Base-by-base conservation (phyloP, 2,113 vertebrate species). In the Coptodon rendalli region DNA sequence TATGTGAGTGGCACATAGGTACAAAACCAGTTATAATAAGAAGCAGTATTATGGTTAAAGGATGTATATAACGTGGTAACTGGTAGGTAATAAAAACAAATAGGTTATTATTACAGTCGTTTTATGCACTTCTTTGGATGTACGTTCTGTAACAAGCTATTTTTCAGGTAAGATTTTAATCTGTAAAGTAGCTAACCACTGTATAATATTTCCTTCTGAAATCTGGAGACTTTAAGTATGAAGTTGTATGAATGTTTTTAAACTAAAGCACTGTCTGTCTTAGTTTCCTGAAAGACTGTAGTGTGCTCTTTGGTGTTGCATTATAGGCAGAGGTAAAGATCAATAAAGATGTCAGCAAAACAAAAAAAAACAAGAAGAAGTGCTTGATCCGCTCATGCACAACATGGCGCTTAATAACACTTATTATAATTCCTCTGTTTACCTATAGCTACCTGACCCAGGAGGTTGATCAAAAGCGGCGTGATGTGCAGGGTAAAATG, bases 391-490 rank as follows among this genome's bases (percentile, higher is more conserved):
- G 38, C 71, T 84, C 40, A 27, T 82, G 86, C 66, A 87, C 82
- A 61, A 88, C 88, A 17, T 68, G 81, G 38, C 63, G 36, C 88
- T 90, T 92, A 91, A 89, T 90, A 83, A 83, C 89, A 90, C 80
- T 93, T 85, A 73, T 87, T 71, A 86, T 86, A 85, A 89, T 88
- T 85, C 78, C 87, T 86, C 68, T 87, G 86, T 93, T 92, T 84
- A 92, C 79, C 36, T 29, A 24, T 71, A 53, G 68, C 80, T 88
- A 90, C 91, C 89, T 91, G 92, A 82, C 66, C 89, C 38, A 27
- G 71, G 16, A 88, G 87, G 85, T 48, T 89, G 93, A 94, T 95
- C 82, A 90, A 92, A 94, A 87, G 83, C 29, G 22, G 9, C 4
- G 31, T 84, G 88, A 86, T 50, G 40, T 84, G 80, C 89, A 63